These are phyloP conservation scores for Cantharis rustica DNA, from an alignment of 2,888 invertebrate genomes.

Conservation along the genomic window DNA sequence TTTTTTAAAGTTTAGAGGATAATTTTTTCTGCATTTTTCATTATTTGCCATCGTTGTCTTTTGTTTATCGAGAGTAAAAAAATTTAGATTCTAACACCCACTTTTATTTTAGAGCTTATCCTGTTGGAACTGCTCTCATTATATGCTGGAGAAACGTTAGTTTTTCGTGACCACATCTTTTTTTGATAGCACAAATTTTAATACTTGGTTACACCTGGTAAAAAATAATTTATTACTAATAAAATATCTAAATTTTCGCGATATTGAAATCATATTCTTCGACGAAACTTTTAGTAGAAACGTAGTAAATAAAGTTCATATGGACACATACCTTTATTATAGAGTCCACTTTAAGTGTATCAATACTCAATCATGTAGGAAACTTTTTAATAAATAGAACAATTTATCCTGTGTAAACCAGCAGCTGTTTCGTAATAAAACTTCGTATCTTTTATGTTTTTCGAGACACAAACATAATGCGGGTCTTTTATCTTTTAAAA, in stretches of 20 bases:
- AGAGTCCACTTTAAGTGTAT: background rate
- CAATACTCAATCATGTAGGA: slow-evolving; percentile 1
- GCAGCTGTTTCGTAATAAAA: slow-evolving; percentile 16
- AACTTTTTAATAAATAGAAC: slow-evolving; percentile 3
- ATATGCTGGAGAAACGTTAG: background rate
- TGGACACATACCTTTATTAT: background rate
- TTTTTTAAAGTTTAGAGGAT: too few species aligned
- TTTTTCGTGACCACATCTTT: background rate
- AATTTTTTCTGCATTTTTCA: too few species aligned
- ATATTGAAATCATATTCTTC: background rate
- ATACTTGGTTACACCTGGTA: background rate
- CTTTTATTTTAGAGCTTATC: background rate
- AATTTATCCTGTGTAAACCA: slow-evolving; percentile 2
- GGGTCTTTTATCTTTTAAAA: slow-evolving; percentile 22
- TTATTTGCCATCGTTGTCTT: too few species aligned
- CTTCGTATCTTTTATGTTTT: slow-evolving; percentile 1
- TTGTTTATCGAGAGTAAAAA: background rate
- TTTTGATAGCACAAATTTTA: background rate
- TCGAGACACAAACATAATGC: slow-evolving; percentile 12
- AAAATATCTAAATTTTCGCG: background rate
- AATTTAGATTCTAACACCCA: background rate
- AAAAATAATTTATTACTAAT: background rate
- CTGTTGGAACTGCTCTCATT: background rate
- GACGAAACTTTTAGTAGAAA: background rate
- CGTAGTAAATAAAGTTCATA: background rate